Evolutionary conservation across 2,113 vertebrate species (phyloP).

Genomic region (Pedetes capensis): DNA sequence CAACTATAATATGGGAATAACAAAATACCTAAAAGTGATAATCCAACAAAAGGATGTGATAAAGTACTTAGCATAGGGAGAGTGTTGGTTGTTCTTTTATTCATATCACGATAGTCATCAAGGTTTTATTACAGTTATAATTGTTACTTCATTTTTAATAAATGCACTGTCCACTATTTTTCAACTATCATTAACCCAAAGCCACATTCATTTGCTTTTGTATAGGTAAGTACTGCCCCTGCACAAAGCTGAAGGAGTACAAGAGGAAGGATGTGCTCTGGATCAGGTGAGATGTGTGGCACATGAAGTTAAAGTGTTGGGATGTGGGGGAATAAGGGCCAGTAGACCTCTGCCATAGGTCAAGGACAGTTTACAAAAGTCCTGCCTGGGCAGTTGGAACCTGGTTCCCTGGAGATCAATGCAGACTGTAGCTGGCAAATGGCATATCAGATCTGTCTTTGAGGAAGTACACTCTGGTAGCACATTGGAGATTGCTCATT

Average conservation of each 20-base stretch:
- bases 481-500: fast-evolving
- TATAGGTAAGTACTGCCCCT: background rate
- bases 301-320: background rate
- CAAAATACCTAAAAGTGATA: background rate
- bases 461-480: background rate
- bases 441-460: background rate
- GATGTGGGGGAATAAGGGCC: background rate
- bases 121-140: background rate
- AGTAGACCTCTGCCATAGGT: background rate
- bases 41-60: background rate
- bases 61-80: background rate
- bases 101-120: background rate
- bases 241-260: background rate
- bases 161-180: background rate
- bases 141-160: background rate
- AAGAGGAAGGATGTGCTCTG: background rate
- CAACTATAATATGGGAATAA: background rate
- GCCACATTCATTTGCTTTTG: background rate
- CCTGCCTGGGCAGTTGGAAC: background rate
- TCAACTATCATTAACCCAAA: background rate
- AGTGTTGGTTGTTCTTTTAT: background rate
- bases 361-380: background rate
- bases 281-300: background rate
- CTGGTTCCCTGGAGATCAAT: background rate
- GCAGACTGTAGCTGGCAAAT: background rate